Percentiles rank a stretch among this genome's conserved stretches.
These are phyloP conservation scores for Coracopsis vasa DNA, from an alignment of 2,113 vertebrate species.

Conservation along the genomic window DNA sequence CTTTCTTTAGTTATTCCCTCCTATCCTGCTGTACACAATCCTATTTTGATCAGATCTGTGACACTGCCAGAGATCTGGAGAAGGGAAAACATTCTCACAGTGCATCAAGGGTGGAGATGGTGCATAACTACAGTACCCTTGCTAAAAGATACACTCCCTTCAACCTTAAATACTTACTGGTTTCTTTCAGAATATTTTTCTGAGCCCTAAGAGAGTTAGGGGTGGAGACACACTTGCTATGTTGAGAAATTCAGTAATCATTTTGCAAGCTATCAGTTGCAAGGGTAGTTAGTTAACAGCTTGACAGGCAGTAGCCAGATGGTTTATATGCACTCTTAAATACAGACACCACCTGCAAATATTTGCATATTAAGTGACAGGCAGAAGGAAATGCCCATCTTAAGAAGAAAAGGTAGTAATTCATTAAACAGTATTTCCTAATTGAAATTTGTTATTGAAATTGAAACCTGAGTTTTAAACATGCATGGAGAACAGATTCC, in stretches of 20 bases:
- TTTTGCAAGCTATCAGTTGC: background rate
- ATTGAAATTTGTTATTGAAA: background rate
- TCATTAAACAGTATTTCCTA: background rate
- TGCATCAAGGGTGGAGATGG: background rate
- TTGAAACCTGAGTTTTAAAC: background rate
- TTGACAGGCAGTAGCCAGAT: background rate
- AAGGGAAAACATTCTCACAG: background rate
- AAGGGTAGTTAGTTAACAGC: background rate
- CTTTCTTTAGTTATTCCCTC: background rate
- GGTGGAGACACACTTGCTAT: background rate
- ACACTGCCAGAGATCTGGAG: background rate
- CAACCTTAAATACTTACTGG: background rate
- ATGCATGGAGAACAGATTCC: background rate
- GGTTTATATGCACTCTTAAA: rapidly evolving
- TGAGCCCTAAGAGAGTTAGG: background rate
- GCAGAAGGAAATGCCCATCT: background rate
- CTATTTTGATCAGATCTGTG: background rate
- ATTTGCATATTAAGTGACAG: background rate
- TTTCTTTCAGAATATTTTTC: background rate
- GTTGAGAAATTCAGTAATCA: background rate
- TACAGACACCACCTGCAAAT: background rate
- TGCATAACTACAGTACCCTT: background rate
- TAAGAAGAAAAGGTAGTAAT: background rate
- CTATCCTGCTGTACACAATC: background rate
- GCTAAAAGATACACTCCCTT: background rate